These are phyloP conservation scores for Lamellibrachia luymesi DNA, from an alignment of 1,140 invertebrate genomes.

Conservation along the genomic window DNA sequence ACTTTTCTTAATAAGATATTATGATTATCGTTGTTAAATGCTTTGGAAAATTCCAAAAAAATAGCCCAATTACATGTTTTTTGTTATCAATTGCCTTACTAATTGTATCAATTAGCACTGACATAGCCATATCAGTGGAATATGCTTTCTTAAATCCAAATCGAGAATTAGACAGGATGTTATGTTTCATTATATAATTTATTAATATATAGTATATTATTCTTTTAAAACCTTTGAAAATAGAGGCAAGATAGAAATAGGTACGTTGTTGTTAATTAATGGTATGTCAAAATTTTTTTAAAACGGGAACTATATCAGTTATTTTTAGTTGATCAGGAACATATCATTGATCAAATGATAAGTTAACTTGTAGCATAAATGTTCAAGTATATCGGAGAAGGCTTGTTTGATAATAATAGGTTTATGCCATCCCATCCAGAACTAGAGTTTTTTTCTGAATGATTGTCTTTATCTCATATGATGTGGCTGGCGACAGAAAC, in stretches of 20 bases:
- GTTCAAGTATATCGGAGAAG: neutral
- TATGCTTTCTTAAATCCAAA: no score
- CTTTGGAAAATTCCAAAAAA: neutral
- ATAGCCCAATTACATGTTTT: neutral
- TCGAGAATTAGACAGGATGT: no score
- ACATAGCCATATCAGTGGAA: no score
- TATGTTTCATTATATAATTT: neutral
- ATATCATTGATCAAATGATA: no score
- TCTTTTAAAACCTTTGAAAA: neutral
- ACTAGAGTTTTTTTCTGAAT: no score
- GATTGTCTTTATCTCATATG: no score
- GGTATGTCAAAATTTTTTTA: neutral
- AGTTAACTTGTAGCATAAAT: neutral
- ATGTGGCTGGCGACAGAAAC: neutral
- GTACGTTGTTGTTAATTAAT: neutral
- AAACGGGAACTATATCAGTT: neutral
- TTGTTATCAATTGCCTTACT: constrained; percentile 1
- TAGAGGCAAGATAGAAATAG: neutral
- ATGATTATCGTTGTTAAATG: neutral
- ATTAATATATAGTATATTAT: neutral
- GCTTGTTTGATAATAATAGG: neutral
- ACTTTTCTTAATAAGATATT: neutral
- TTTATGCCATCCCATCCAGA: neutral
- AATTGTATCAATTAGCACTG: neutral
- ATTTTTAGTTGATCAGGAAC: neutral